Conservation (phyloP, 1,140 invertebrate species). For the Trachelipus rathkii region DNA sequence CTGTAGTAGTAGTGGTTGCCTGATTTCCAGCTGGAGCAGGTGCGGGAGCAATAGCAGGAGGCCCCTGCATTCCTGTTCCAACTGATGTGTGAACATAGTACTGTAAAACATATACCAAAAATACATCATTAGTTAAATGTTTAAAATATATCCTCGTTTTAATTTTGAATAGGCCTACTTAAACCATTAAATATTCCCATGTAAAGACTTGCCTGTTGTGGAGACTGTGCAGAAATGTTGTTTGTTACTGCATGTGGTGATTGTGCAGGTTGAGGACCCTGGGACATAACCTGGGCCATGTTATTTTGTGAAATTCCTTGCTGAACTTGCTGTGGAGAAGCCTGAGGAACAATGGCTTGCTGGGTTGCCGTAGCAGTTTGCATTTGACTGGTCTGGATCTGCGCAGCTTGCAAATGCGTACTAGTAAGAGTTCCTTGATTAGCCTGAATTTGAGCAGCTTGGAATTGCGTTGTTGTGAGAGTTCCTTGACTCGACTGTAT, state of each 20-base stretch:
- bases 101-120: constrained; percentile 23
- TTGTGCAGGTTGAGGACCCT: not conserved
- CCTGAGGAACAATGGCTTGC: not conserved
- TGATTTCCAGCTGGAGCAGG: constrained; percentile 27
- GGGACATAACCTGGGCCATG: not conserved
- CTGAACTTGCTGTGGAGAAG: not conserved
- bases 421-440: not conserved
- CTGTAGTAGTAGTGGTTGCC: constrained; percentile 34
- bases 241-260: not conserved
- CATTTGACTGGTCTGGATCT: not conserved
- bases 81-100: constrained; percentile 39
- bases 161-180: too few relatives aligned
- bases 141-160: too few relatives aligned
- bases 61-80: constrained; percentile 38
- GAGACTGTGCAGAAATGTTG: not conserved
- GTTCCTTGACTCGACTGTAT: not conserved
- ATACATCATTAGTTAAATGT: not conserved
- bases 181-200: too few relatives aligned
- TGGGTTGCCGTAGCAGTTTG: not conserved
- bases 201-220: not conserved
- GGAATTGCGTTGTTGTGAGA: not conserved
- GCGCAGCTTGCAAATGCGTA: not conserved
- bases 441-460: not conserved
- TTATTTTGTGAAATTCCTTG: not conserved
- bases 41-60: constrained; percentile 42